Conservation (phyloP, 2,113 vertebrate species). For the Lepidothrix coronata region DNA sequence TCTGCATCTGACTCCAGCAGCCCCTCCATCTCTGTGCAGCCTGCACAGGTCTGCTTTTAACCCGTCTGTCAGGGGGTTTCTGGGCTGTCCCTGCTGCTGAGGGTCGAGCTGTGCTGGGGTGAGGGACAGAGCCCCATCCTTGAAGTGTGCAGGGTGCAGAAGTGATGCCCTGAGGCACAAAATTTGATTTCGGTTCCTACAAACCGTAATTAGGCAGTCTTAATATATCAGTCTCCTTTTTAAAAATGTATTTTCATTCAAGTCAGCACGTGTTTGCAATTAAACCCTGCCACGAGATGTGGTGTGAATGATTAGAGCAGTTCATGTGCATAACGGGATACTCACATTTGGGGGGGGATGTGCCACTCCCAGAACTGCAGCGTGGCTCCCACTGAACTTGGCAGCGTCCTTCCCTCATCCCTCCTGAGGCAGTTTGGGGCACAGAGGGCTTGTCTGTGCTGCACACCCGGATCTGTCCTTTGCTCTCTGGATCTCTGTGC, state of each 20-base stretch:
- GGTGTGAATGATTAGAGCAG: not conserved
- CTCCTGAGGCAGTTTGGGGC: not conserved
- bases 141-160: not conserved
- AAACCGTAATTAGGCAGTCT: not conserved
- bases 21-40: rapidly evolving
- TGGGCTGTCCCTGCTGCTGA: not conserved
- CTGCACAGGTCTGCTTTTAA: not conserved
- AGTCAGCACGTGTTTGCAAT: not conserved
- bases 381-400: not conserved
- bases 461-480: not conserved
- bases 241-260: not conserved
- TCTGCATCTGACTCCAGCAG: not conserved
- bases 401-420: not conserved
- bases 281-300: not conserved
- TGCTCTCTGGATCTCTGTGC: not conserved
- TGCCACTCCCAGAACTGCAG: not conserved
- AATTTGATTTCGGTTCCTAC: not conserved
- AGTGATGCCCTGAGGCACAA: rapidly evolving
- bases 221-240: not conserved
- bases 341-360: not conserved
- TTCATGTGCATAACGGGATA: not conserved
- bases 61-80: not conserved
- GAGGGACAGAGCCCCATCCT: not conserved
- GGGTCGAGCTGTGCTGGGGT: not conserved
- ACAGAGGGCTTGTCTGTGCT: not conserved